phyloP scores from a whole-genome alignment of 1,140 invertebrate genomes.

The Aphis gossypii region DNA sequence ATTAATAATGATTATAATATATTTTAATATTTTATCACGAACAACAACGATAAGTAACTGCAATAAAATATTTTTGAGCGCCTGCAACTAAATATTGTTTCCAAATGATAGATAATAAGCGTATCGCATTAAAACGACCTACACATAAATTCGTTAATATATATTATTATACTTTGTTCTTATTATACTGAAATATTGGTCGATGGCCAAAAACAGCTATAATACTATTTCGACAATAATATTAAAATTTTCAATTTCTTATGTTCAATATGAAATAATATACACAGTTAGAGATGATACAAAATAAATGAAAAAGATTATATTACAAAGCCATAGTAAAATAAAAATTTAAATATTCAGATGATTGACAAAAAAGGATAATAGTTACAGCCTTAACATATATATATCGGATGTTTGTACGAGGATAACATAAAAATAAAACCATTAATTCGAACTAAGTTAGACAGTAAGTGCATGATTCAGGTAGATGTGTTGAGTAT shows the following conservation, averaged over 20 bases:
- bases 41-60: background rate
- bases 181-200: background rate
- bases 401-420: background rate
- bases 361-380: background rate
- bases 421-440: background rate
- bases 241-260: background rate
- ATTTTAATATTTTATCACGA: background rate
- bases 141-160: background rate
- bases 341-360: background rate
- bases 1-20: background rate
- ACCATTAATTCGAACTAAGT: background rate
- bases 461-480: background rate
- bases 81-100: background rate
- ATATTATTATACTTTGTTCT: background rate
- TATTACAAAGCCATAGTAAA: background rate
- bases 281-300: background rate
- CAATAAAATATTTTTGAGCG: background rate
- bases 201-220: background rate
- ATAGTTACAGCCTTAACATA: background rate
- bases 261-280: background rate
- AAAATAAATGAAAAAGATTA: background rate
- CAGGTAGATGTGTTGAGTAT: background rate
- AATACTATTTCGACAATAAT: background rate
- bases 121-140: background rate
- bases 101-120: background rate